Conservation (phyloP, 2,113 vertebrate genomes). For the Takifugu flavidus region DNA sequence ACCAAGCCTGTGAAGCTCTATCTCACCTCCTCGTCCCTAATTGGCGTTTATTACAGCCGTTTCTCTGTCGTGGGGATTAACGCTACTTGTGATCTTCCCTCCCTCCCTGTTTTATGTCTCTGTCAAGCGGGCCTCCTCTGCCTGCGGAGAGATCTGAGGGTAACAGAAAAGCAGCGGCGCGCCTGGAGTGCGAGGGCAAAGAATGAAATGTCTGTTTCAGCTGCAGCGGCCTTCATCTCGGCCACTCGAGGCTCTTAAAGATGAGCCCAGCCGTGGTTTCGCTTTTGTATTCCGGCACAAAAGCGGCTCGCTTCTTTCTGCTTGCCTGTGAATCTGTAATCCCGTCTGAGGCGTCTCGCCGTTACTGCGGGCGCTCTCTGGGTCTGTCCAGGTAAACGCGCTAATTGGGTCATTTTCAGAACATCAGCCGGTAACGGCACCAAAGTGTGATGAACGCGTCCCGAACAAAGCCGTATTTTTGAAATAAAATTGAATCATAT, state of each 20-base stretch:
- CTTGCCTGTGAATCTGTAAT: conserved; percentile 27
- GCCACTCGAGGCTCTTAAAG: conserved; percentile 9
- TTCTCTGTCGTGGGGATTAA: conserved; percentile 4
- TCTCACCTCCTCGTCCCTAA: conserved; percentile 6
- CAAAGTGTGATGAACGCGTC: conserved; percentile 8
- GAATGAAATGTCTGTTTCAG: conserved; percentile 32
- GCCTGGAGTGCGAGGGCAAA: not conserved
- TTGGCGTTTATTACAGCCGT: conserved; percentile 3
- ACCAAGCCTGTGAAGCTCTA: conserved; percentile 8
- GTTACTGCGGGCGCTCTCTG: conserved; percentile 54
- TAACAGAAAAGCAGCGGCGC: conserved; percentile 10
- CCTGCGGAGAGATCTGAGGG: conserved; percentile 26
- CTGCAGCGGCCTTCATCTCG: conserved; percentile 21
- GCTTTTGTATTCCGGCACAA: not conserved
- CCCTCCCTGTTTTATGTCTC: not conserved
- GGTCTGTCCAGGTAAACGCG: not conserved
- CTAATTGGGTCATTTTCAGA: conserved; percentile 37
- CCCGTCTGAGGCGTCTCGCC: conserved; percentile 23
- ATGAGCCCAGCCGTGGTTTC: not conserved
- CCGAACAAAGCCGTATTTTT: conserved; percentile 17
- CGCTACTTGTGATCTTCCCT: conserved; percentile 3
- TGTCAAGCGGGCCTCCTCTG: not conserved
- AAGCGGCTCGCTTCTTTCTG: not conserved
- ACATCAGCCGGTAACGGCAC: conserved; percentile 3
- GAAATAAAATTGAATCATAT: conserved; percentile 33